Evolutionary conservation across 2,888 invertebrate genomes (phyloP), one percentile per base, ranked within the genome.

Genomic region (Phasia obesa): DNA sequence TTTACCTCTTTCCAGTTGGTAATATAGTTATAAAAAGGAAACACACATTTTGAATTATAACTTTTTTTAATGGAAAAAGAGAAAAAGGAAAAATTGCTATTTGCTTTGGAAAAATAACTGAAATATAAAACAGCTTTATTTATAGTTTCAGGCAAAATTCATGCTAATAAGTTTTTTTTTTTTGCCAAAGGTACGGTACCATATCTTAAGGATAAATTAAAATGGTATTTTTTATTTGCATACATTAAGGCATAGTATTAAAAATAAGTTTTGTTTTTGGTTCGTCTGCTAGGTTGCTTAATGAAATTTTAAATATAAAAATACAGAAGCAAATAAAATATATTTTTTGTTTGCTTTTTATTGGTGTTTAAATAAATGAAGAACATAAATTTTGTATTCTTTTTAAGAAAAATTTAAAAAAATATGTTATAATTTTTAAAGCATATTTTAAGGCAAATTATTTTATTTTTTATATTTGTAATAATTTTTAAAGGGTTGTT

Each of bases 121-220:
- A 5, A 35, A 35, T 62, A 19, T 42, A 15, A 23, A 27, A 44
- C 0, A 25, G 19, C 9, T 21, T 25, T n/a, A 31, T 53, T 55
- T 59, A 38, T 49, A 74, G 38, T 38, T 49, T 75, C 1, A 57
- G 17, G 23, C 15, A 47, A 17, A 75, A 55, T 47, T 23, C 19
- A 44, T 53, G 62, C 42, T 44, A 44, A 31, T 23, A 60, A 9
- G 6, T 27, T 4, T 35, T 27, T 47, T 65, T 5, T n/a, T n/a
- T 6, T 25, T 65, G 13, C 55, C 17, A 47, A 0, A 38, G 25
- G 11, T 25, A 11, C 1, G 38, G 6, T 13, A 17, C 15, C 44
- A 73, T 74, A 74, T 60, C 47, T 53, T 55, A 35, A 57, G 44
- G 35, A 13, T 25, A 53, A 19, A 47, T 62, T 55, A 53, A 69